phyloP scores from a whole-genome alignment of 2,888 invertebrate species.

The Aleiodes alternator region DNA sequence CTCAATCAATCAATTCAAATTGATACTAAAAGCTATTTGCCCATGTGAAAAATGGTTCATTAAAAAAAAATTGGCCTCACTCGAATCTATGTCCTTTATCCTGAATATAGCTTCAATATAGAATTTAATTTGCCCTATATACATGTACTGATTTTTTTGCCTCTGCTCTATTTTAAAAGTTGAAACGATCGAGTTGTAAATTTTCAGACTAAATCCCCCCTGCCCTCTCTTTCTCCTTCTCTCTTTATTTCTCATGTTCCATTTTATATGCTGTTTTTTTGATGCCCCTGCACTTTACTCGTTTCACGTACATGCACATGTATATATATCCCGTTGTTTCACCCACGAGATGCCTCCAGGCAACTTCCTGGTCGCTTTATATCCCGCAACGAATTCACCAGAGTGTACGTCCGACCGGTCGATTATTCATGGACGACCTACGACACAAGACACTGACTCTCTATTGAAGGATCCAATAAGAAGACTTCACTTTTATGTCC shows the following conservation, averaged over 20 bases:
- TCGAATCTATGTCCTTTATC: too few species aligned
- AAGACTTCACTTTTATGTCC: slow-evolving; percentile 4
- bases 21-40: too few species aligned
- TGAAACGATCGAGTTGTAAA: slow-evolving; percentile 10
- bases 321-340: slow-evolving; percentile 38
- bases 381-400: slow-evolving; percentile 40
- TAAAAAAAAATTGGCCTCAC: too few species aligned
- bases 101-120: too few species aligned
- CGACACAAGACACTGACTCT: slow-evolving; percentile 27
- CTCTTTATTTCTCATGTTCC: slow-evolving; percentile 5
- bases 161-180: not conserved
- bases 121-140: too few species aligned
- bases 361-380: slow-evolving; percentile 39
- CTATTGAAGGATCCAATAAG: slow-evolving; percentile 29
- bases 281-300: slow-evolving; percentile 22
- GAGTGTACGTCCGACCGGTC: slow-evolving; percentile 31
- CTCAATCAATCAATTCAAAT: too few species aligned
- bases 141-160: not conserved
- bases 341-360: slow-evolving; percentile 36
- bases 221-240: slow-evolving; percentile 2
- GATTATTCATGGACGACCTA: slow-evolving; percentile 39
- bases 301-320: slow-evolving; percentile 29
- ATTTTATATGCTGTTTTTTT: slow-evolving; percentile 12
- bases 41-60: too few species aligned
- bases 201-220: not conserved